These are phyloP conservation scores for Petrocephalus microphthalmus DNA, from an alignment of 2,113 vertebrate species.

Conservation along the genomic window DNA sequence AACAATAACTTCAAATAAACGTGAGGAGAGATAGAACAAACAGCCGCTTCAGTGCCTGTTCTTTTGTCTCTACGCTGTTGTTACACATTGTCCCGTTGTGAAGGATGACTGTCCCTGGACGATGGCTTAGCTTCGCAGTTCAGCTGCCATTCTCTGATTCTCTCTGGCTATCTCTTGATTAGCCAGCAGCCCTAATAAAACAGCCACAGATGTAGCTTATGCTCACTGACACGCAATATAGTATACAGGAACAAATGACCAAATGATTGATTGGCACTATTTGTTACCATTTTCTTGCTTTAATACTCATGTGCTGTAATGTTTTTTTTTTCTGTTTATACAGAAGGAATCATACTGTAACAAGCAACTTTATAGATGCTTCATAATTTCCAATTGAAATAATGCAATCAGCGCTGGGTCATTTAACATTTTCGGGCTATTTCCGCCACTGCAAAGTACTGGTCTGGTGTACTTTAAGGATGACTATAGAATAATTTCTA, in stretches of 20 bases:
- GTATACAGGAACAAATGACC: not conserved
- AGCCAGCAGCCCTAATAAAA: not conserved
- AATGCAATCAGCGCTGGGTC: not conserved
- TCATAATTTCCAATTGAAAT: not conserved
- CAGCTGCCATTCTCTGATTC: not conserved
- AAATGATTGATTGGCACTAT: not conserved
- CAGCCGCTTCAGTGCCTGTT: not conserved
- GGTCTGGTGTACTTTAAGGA: not conserved
- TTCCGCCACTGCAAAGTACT: not conserved
- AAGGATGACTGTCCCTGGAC: not conserved
- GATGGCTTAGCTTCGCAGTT: not conserved
- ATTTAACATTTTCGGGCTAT: not conserved
- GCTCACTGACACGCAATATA: not conserved
- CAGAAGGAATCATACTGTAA: not conserved
- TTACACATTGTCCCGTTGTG: not conserved
- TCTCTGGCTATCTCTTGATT: not conserved
- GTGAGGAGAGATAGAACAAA: not conserved
- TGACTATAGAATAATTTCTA: not conserved
- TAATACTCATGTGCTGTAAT: not conserved
- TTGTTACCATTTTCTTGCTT: not conserved
- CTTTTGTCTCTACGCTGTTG: not conserved
- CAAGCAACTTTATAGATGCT: not conserved
- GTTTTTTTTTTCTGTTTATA: not conserved
- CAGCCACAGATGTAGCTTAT: not conserved
- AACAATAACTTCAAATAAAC: slow-evolving; percentile 4